Conservation (phyloP, 2,113 vertebrate species). For the Bambusicola thoracicus region DNA sequence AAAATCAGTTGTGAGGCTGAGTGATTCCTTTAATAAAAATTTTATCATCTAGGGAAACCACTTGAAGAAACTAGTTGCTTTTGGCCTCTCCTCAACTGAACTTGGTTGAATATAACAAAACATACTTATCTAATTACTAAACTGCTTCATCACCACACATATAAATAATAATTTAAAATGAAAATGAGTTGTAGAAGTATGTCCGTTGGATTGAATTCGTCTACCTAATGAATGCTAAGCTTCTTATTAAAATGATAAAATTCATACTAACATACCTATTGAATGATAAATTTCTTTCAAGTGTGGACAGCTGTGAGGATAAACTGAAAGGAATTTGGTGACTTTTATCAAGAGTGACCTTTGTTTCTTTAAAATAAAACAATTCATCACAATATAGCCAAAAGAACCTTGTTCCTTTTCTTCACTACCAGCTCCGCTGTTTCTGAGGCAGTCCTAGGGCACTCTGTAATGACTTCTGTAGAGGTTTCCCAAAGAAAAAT, state of each 20-base stretch:
- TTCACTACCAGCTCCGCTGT: accelerated
- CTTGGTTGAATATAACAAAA: neutral
- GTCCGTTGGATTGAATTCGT: neutral
- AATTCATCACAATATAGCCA: neutral
- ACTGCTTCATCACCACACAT: neutral
- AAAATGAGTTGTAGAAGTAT: neutral
- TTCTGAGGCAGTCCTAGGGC: neutral
- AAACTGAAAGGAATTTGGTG: neutral
- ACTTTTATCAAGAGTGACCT: neutral
- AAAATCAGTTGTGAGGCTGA: neutral
- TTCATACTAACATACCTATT: neutral
- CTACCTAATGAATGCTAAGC: neutral
- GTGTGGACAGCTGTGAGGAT: neutral
- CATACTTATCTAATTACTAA: neutral
- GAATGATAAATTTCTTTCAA: neutral
- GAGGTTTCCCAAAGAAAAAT: neutral
- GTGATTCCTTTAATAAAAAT: neutral
- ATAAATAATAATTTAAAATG: neutral
- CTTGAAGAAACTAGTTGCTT: neutral
- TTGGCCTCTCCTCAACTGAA: neutral
- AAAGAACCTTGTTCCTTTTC: neutral
- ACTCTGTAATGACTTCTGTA: neutral
- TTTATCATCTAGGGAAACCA: neutral
- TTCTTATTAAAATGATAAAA: neutral
- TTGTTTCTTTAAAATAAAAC: neutral